Evolutionary conservation across 2,113 vertebrate species (phyloP).

Genomic region (Chloropsis cyanopogon): DNA sequence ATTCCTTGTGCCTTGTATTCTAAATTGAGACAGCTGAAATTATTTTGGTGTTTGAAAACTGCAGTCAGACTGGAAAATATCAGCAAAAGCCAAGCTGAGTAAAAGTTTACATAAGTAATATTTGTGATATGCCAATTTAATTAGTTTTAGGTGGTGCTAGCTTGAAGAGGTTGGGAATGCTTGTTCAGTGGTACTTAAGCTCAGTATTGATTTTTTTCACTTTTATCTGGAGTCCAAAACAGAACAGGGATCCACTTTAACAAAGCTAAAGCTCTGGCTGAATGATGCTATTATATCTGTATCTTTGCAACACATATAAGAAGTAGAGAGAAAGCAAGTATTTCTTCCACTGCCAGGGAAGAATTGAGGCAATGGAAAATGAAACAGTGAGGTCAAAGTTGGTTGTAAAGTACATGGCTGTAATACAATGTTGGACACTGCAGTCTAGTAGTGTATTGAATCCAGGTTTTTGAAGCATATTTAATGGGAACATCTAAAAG

Average conservation of each 20-base stretch:
- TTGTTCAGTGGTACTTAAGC: background rate
- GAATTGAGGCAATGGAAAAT: background rate
- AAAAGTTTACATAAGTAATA: background rate
- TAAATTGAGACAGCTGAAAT: conserved; percentile 39
- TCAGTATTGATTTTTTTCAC: background rate
- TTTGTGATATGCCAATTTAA: background rate
- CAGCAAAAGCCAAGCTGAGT: conserved; percentile 18
- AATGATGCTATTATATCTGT: background rate
- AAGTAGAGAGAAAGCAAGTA: background rate
- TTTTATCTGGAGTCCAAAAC: background rate
- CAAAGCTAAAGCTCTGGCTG: background rate
- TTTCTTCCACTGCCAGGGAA: background rate
- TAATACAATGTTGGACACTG: background rate
- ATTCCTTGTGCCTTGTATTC: background rate
- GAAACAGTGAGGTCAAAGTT: background rate
- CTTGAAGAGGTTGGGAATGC: background rate
- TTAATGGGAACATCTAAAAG: background rate
- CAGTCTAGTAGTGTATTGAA: background rate
- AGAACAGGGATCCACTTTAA: background rate
- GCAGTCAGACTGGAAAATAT: background rate
- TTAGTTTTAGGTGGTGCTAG: background rate
- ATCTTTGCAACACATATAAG: background rate
- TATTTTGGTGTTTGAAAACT: background rate
- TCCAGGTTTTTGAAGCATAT: background rate
- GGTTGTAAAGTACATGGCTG: background rate